Evolutionary conservation across 2,888 invertebrate species (phyloP), one percentile per base, ranked within the genome.

Genomic region (Eumerus sabulonum): DNA sequence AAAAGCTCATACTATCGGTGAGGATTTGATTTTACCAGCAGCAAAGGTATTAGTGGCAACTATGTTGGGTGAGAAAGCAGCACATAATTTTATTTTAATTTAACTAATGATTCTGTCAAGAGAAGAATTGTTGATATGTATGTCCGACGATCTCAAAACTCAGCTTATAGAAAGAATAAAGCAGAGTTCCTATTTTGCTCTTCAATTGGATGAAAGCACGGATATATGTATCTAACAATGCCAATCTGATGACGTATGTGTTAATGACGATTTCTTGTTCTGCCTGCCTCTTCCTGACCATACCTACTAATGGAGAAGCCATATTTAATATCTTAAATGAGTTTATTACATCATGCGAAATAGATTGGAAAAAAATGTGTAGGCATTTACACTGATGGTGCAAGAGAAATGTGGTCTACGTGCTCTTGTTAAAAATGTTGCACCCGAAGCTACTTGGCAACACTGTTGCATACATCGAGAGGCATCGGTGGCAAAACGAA

Each of bases 61-160:
- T 44, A 9, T 50, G 38, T 47, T 60, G 16, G 62, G 62, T 62
- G 62, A 50, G 40, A 48, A 62, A 48, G 48, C 44, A 38, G 47
- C 60, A 48, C 60, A 47, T 18, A 60, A 48, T 38, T 60, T n/a
- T n/a, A n/a, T n/a, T n/a, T n/a, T n/a, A n/a, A n/a, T n/a, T n/a
- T n/a, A n/a, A n/a, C n/a, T n/a, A n/a, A n/a, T n/a, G n/a, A n/a
- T n/a, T n/a, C n/a, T n/a, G n/a, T n/a, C n/a, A n/a, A n/a, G n/a
- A 7, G 59, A 45, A 59, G 47, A 59, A 59, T 45, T 59, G 17
- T 36, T 59, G n/a, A 47, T n/a, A n/a, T n/a, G n/a, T 59, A 35
- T 59, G 59, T 45, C 35, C 17, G 12, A 35, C 35, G 47, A 45
- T 36, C 45, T 56, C 18, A 18, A 47, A n/a, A n/a, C n/a, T n/a